Evolutionary conservation across 2,113 vertebrate genomes (phyloP).

Genomic region (Ivindomyrus marchei): DNA sequence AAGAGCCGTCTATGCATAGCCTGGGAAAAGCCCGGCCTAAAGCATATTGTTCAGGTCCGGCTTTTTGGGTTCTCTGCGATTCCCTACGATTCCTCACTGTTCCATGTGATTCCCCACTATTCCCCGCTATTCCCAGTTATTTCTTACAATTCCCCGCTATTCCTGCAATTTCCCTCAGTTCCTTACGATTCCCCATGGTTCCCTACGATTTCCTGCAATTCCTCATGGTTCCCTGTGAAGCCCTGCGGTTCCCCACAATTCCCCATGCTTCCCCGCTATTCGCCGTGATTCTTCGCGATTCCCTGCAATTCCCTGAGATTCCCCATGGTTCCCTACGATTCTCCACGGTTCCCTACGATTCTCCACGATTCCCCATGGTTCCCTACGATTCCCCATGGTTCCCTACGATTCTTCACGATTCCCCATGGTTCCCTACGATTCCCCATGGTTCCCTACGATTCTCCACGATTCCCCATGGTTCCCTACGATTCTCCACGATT

Average conservation of each 20-base stretch:
- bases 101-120: neutral
- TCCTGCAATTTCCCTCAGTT: neutral
- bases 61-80: neutral
- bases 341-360: neutral
- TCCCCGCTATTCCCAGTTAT: neutral
- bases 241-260: neutral
- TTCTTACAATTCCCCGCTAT: neutral
- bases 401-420: no score
- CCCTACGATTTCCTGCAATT: neutral
- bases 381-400: neutral
- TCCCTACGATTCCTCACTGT: slow-evolving; percentile 9
- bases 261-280: neutral
- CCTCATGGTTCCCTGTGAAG: neutral
- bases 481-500: neutral
- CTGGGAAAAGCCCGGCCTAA: neutral
- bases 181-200: neutral
- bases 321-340: neutral
- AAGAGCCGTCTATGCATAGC: neutral
- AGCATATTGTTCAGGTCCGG: neutral
- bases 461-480: neutral
- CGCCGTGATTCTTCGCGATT: no score
- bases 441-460: neutral
- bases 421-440: neutral
- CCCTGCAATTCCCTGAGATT: neutral
- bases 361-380: neutral